Evolutionary conservation across 2,888 invertebrate genomes (phyloP).

Genomic region (Caradrina kadenii): DNA sequence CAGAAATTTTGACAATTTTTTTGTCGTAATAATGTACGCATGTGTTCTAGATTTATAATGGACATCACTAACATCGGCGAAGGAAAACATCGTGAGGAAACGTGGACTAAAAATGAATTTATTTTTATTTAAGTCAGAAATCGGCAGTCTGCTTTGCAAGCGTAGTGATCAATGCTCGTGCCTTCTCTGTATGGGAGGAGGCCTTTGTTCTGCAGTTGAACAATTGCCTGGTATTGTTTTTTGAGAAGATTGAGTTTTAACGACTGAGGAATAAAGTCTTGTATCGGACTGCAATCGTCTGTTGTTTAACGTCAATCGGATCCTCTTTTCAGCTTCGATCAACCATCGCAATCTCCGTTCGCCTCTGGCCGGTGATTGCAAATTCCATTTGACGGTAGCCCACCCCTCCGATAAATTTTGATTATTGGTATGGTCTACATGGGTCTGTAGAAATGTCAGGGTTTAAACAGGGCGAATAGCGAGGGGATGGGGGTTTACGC

Average conservation of each 20-base stretch:
- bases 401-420: conserved; percentile 34
- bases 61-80: no score
- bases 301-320: neutral
- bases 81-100: no score
- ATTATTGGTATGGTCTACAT: conserved; percentile 18
- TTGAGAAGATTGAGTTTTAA: neutral
- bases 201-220: no score
- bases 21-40: no score
- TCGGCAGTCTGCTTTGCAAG: no score
- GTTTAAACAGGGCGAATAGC: neutral
- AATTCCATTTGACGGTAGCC: conserved; percentile 45
- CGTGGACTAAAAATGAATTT: no score
- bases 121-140: no score
- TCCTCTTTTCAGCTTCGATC: conserved; percentile 18
- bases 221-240: no score
- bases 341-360: conserved; percentile 48
- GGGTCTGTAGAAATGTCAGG: neutral
- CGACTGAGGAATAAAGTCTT: neutral
- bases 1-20: no score
- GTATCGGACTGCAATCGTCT: neutral
- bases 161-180: no score
- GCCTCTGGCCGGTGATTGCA: conserved; percentile 39
- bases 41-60: no score
- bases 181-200: no score
- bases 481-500: neutral